Conservation (phyloP, 2,113 vertebrate species). For the Nothocercus nigrocapillus region DNA sequence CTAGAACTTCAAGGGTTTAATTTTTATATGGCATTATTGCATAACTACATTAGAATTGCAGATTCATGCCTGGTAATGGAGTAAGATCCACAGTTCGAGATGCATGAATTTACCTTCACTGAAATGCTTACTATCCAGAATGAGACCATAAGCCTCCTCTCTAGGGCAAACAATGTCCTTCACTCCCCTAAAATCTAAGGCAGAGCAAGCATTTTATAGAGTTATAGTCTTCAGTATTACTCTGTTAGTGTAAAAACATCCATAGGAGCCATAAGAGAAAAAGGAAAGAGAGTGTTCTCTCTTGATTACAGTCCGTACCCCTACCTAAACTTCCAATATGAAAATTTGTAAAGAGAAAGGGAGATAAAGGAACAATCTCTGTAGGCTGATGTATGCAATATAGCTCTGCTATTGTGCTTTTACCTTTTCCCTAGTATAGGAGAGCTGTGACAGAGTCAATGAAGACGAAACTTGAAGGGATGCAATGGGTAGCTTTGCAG, state of each 20-base stretch:
- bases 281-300: no score
- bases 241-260: not conserved
- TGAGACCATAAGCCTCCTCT: not conserved
- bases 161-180: not conserved
- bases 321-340: no score
- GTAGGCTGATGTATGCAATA: no score
- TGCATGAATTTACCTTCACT: not conserved
- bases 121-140: not conserved
- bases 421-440: no score
- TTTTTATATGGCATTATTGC: not conserved
- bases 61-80: not conserved
- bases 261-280: not conserved
- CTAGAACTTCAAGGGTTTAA: not conserved
- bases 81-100: not conserved
- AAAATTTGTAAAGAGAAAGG: no score
- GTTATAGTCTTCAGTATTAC: not conserved
- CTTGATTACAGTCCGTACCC: no score
- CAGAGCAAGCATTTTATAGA: not conserved
- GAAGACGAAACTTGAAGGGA: no score
- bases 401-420: no score
- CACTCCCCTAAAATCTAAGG: not conserved
- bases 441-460: no score
- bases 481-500: no score
- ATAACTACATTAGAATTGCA: not conserved
- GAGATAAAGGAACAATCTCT: no score